Percentiles rank a stretch among this genome's conserved stretches.
Conservation (phyloP, 2,113 vertebrate species). For the Columbina picui region DNA sequence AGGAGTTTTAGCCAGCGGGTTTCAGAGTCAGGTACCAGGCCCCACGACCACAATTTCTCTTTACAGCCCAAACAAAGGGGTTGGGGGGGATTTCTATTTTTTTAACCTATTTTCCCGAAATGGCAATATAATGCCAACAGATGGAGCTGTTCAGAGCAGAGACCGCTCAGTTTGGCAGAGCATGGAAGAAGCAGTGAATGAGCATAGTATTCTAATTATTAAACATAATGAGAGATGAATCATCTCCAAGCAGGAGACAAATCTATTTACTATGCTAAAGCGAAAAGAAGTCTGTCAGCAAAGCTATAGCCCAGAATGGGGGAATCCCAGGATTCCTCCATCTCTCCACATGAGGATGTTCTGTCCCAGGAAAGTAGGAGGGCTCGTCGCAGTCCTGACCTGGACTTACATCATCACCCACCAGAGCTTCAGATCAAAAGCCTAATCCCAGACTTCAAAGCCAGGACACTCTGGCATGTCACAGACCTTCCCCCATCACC, state of each 20-base stretch:
- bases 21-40: not conserved
- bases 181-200: rapidly evolving
- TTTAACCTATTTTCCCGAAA: not conserved
- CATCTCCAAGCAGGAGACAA: not conserved
- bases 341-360: not conserved
- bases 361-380: not conserved
- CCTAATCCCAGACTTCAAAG: constrained; percentile 3
- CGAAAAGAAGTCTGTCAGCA: constrained; percentile 44
- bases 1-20: rapidly evolving
- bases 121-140: not conserved
- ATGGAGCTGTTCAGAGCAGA: constrained; percentile 45
- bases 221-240: constrained; percentile 26
- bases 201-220: constrained; percentile 13
- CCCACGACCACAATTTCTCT: not conserved
- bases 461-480: not conserved
- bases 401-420: not conserved
- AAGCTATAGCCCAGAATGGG: not conserved
- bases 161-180: not conserved
- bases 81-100: not conserved
- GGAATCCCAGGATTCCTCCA: not conserved
- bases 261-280: not conserved
- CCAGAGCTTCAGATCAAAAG: not conserved
- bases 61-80: not conserved
- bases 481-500: not conserved
- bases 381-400: not conserved